These are phyloP conservation scores for Clostera curtula DNA, from an alignment of 2,888 invertebrate species.

Conservation along the genomic window DNA sequence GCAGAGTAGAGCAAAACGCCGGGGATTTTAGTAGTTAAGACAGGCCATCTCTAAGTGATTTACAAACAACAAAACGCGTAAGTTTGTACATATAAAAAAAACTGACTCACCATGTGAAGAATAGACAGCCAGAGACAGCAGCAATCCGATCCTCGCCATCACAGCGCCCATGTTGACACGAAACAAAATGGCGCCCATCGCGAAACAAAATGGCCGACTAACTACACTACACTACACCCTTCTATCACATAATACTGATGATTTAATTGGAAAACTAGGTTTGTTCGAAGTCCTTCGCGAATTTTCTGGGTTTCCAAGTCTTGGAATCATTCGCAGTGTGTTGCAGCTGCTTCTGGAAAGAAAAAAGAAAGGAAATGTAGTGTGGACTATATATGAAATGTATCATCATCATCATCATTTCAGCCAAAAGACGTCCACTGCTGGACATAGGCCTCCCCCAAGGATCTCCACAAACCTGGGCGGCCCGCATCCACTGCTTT, in stretches of 20 bases:
- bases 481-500: no score
- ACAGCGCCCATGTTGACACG: conserved; percentile 36
- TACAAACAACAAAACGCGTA: no score
- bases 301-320: conserved; percentile 14
- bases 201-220: conserved; percentile 42
- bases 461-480: no score
- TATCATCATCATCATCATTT: no score
- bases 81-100: no score
- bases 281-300: conserved; percentile 26
- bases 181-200: conserved; percentile 51
- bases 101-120: conserved; percentile 58
- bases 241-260: conserved; percentile 58
- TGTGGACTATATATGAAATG: no score
- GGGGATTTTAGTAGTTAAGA: no score
- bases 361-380: conserved; percentile 21
- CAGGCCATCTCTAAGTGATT: no score
- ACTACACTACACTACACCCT: conserved; percentile 41
- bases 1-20: no score
- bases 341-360: conserved; percentile 32
- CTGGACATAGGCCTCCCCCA: no score
- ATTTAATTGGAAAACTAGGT: conserved; percentile 25
- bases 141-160: conserved; percentile 38
- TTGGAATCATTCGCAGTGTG: conserved; percentile 50
- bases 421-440: no score
- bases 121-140: conserved; percentile 52